phyloP scores from a whole-genome alignment of 2,113 vertebrate species.

The Ameiurus melas region DNA sequence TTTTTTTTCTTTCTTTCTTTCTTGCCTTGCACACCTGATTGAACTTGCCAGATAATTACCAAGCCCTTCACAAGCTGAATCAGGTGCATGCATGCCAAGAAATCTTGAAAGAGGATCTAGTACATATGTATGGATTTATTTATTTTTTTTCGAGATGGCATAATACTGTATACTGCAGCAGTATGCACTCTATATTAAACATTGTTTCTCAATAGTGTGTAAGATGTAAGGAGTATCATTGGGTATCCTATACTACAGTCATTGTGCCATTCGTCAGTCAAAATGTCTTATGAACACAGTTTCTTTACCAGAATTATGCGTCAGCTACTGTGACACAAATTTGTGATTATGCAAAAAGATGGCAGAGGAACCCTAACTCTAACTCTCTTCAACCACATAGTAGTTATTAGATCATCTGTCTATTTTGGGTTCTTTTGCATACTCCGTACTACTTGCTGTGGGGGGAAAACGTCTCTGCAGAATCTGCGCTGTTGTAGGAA shows the following conservation, averaged over 20 bases:
- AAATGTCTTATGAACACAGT: background rate
- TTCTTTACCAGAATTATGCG: background rate
- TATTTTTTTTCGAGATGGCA: background rate
- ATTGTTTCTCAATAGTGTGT: background rate
- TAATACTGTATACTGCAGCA: background rate
- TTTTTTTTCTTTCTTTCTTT: background rate
- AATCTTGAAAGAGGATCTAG: constrained; percentile 7
- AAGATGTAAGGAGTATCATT: background rate
- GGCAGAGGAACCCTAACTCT: background rate
- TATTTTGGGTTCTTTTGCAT: background rate
- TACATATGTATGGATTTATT: background rate
- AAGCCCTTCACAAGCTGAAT: constrained; percentile 16
- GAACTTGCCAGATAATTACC: constrained; percentile 34
- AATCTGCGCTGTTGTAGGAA: background rate
- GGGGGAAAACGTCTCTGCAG: background rate
- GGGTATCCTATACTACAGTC: background rate
- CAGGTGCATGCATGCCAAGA: constrained; percentile 21
- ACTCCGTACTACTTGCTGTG: background rate
- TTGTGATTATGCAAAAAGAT: background rate
- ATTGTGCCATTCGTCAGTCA: background rate
- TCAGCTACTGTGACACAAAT: background rate
- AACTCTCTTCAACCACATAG: too few species aligned
- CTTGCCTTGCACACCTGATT: constrained; percentile 44
- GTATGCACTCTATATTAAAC: background rate
- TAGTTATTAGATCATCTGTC: background rate